A percentile compares a stretch with the other conserved stretches of the same genome.
These are phyloP conservation scores for Elegia similella DNA, from an alignment of 2,888 invertebrate genomes.

Conservation along the genomic window DNA sequence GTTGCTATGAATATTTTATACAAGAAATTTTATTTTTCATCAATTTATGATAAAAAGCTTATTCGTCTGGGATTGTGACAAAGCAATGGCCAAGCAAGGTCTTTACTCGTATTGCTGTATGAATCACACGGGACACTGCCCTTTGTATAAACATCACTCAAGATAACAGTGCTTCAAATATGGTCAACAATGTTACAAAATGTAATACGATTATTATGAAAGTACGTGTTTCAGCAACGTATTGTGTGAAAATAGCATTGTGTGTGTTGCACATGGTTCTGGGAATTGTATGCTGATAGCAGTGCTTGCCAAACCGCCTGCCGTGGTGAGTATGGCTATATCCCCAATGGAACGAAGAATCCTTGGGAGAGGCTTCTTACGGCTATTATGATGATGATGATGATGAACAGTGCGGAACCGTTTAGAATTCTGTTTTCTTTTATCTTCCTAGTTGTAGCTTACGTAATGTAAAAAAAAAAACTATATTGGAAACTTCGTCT, in stretches of 20 bases:
- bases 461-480: too few species aligned
- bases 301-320: too few species aligned
- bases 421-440: not conserved
- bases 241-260: conserved; percentile 2
- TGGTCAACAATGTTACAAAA: conserved; percentile 2
- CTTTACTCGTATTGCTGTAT: conserved; percentile 4
- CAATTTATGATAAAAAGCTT: not conserved
- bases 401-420: not conserved
- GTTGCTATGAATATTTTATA: not conserved
- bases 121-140: conserved; percentile 7
- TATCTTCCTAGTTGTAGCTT: not conserved
- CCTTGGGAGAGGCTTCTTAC: too few species aligned
- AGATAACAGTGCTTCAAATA: conserved; percentile 1
- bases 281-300: conserved; percentile 2
- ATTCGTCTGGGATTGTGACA: not conserved
- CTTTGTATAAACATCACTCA: not conserved
- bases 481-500: too few species aligned
- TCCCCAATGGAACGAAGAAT: too few species aligned
- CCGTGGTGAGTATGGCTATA: too few species aligned
- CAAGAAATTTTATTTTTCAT: not conserved
- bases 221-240: not conserved
- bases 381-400: too few species aligned
- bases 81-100: not conserved
- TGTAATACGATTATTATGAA: conserved; percentile 5
- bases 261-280: conserved; percentile 5